These are phyloP conservation scores for Cephalopterus ornatus DNA, from an alignment of 2,113 vertebrate species.

Conservation along the genomic window DNA sequence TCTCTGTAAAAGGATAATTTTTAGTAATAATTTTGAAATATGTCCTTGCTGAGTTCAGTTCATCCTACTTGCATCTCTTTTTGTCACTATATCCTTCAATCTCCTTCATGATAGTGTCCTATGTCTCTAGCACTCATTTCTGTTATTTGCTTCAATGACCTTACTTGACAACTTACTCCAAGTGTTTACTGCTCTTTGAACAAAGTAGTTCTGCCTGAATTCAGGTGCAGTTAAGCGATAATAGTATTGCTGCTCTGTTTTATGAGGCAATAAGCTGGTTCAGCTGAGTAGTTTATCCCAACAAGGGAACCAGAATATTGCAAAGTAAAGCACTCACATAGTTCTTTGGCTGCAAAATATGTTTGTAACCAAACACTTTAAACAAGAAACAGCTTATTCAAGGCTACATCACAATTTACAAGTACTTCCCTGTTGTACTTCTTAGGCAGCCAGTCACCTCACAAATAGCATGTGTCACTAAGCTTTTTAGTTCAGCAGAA, in stretches of 20 bases:
- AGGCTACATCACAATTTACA: slow-evolving; percentile 14
- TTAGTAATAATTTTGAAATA: slow-evolving; percentile 4
- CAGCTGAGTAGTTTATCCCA: slow-evolving; percentile 58
- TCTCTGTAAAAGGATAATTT: neutral
- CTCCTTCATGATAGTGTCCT: slow-evolving; percentile 26
- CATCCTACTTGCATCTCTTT: neutral
- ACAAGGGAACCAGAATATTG: slow-evolving; percentile 52
- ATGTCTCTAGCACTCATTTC: slow-evolving; percentile 1
- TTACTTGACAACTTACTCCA: slow-evolving; percentile 60
- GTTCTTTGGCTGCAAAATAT: slow-evolving; percentile 54
- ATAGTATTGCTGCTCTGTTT: slow-evolving; percentile 64
- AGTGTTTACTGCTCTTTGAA: slow-evolving; percentile 69
- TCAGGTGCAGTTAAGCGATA: slow-evolving; percentile 69
- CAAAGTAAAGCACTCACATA: slow-evolving; percentile 46
- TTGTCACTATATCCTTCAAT: slow-evolving; percentile 45
- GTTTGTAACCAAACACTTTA: slow-evolving; percentile 46
- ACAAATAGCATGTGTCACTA: neutral
- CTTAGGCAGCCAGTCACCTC: neutral
- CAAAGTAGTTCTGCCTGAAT: slow-evolving; percentile 64
- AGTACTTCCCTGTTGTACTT: neutral
- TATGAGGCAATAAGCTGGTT: slow-evolving; percentile 67
- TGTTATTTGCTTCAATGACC: slow-evolving; percentile 59
- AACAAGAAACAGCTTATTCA: slow-evolving; percentile 54
- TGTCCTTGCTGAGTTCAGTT: neutral
- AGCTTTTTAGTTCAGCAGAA: neutral